Evolutionary conservation across 2,113 vertebrate genomes (phyloP), one percentile per base, ranked within the genome.

Genomic region (Phaethornis superciliosus): DNA sequence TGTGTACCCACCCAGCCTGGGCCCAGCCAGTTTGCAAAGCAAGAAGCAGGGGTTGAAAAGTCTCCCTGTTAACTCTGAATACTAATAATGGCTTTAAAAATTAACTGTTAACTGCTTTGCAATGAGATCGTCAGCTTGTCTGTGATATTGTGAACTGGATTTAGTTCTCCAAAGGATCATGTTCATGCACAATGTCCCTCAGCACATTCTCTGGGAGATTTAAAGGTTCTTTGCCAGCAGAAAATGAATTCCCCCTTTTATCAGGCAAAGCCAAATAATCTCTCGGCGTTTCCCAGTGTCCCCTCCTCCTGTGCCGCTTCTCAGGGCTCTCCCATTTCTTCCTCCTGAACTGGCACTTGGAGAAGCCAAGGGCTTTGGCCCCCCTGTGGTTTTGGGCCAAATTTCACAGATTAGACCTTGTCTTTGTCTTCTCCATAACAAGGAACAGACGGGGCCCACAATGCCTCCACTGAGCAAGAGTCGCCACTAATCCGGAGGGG

Each of bases 171-270:
- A 49, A 35, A 54, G 89, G 93, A 96, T 94, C 90, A 5, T 65
- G 92, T 96, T 96, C 78, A 44, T 0, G 16, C 58, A 72, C 90
- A 35, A 6, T 54, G 95, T 84, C 91, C 80, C 81, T 65, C 70
- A 40, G 81, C 86, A 89, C 95, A 95, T 96, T 95, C 95, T 93
- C 94, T 52, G 47, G 69, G 54, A 94, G 96, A 95, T 95, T 92
- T 96, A 93, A 56, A 87, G 24, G 44, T 86, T 94, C 71, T 89
- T 79, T 83, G 86, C 95, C 90, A 92, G 89, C 90, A 90, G 94
- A 88, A 93, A 92, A 96, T 90, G 76, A 96, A 96, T 96, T 90
- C 93, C 64, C 77, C 52, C 86, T 85, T 90, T 94, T 91, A 94
- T 93, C 46, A 55, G 81, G 62, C 92, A 56, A 72, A 96, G 90